These are phyloP conservation scores for Bradypus variegatus DNA, from an alignment of 2,797 vertebrate species.

Conservation along the genomic window DNA sequence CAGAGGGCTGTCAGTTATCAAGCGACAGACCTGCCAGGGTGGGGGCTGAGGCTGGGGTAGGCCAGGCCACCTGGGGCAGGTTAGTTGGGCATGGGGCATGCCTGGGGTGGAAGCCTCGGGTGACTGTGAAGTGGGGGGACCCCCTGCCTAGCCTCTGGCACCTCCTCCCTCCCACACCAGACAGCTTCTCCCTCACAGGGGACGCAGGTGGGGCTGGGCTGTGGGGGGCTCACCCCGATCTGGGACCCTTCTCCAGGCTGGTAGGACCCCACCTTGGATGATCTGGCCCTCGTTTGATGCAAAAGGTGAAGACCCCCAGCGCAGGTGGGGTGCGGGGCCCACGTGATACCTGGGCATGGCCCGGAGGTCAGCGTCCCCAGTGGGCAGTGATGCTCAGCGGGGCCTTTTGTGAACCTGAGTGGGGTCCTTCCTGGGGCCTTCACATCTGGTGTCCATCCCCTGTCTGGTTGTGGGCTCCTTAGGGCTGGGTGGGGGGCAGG, in stretches of 20 bases:
- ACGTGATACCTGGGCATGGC: rapidly evolving
- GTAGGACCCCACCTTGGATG: neutral
- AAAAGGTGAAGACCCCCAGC: neutral
- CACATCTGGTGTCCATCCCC: neutral
- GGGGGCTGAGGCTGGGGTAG: neutral
- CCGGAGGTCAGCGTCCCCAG: too few species aligned
- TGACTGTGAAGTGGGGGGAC: neutral
- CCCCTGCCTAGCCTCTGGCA: too few species aligned
- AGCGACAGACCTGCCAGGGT: neutral
- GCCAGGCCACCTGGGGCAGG: neutral
- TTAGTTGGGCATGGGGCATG: neutral
- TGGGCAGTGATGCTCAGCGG: too few species aligned
- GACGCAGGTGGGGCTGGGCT: neutral
- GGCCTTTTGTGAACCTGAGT: too few species aligned
- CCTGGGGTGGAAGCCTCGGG: neutral
- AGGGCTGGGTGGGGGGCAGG: neutral
- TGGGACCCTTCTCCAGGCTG: neutral
- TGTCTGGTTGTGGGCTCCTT: neutral
- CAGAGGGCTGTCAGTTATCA: neutral
- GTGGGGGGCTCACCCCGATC: neutral
- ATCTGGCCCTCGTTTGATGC: neutral
- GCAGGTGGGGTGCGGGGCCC: rapidly evolving
- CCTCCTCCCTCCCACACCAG: too few species aligned
- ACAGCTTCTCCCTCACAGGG: neutral
- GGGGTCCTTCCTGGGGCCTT: neutral